Base-by-base conservation (phyloP, 1,140 invertebrate species). In the Drepana arcuata region DNA sequence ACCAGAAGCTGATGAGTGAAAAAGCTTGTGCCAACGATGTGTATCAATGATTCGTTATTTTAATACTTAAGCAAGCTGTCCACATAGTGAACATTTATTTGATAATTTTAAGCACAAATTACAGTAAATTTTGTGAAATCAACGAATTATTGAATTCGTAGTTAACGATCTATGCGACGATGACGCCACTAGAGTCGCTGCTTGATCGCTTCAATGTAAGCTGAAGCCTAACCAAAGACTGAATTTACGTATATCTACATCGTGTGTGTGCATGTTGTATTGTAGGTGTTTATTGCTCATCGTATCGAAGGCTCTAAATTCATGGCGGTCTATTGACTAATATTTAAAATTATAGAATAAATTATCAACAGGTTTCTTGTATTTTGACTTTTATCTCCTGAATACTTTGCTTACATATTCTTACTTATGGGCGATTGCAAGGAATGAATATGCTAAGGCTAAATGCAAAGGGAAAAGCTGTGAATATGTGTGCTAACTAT, bases 191-290 rank as follows among this genome's bases (percentile, higher is more conserved):
- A n/a, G 16, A 12, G 15, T 12, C 24, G 30, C 24, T 18, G 14
- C 16, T 23, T 14, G 38, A 16, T 9, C 16, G 27, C 24, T 35
- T 26, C 46, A 38, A 41, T 29, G 31, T 34, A 12, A n/a, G n/a
- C n/a, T 42, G 37, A 60, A 67, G 68, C 70, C 74, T 81, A 74
- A 68, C 45, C 37, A 66, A 82, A 82, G 77, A 82, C 77, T 82
- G 77, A 81, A 75, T 73, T 68, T 70, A 70, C 62, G 66, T 64
- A 61, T 50, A 45, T 63, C 52, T 68, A 66, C 61, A 53, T 48
- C 60, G 55, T 64, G 50, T 44, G 41, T 50, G 41, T 54, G 52
- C 41, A 41, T 35, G 41, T 40, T 51, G 47, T 69, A 33, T 46
- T 44, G 52, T 65, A 60, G 58, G 48, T 60, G 45, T 63, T 53